These are phyloP conservation scores for Hybognathus amarus DNA, from an alignment of 2,797 vertebrate genomes.

Conservation along the genomic window DNA sequence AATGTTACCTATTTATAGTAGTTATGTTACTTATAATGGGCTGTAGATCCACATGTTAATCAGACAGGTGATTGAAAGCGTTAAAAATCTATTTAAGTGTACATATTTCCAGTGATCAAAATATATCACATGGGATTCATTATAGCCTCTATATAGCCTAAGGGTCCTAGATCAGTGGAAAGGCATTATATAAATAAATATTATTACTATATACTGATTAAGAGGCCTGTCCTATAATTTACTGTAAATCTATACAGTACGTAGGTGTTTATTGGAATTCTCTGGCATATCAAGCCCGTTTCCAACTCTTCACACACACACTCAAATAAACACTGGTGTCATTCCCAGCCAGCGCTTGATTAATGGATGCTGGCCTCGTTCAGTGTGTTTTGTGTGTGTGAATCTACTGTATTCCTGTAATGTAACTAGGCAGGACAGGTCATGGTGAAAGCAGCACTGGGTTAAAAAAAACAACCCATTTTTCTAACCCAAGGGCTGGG, in stretches of 20 bases:
- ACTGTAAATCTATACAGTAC: not conserved
- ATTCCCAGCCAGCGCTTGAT: slow-evolving; percentile 27
- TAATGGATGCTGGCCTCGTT: slow-evolving; percentile 28
- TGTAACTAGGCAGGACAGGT: slow-evolving; percentile 9
- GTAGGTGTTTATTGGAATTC: slow-evolving; percentile 35
- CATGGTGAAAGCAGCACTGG: slow-evolving; percentile 36
- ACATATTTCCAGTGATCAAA: not conserved
- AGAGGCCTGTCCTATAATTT: not conserved
- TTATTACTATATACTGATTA: not conserved
- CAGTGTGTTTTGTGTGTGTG: slow-evolving; percentile 5
- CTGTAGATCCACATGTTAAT: not conserved
- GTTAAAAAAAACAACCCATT: no score
- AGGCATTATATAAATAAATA: no score
- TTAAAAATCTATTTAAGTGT: not conserved
- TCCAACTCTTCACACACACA: slow-evolving; percentile 15
- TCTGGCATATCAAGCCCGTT: slow-evolving; percentile 7
- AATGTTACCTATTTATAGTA: not conserved
- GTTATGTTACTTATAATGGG: not conserved
- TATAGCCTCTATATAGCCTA: not conserved
- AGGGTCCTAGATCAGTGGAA: no score
- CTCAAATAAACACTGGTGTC: slow-evolving; percentile 7
- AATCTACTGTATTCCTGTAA: slow-evolving; percentile 23
- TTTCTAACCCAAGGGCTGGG: no score
- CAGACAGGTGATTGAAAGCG: not conserved
- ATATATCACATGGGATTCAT: not conserved